Base-by-base conservation (phyloP, 1,140 invertebrate genomes). In the Elysia chlorotica region DNA sequence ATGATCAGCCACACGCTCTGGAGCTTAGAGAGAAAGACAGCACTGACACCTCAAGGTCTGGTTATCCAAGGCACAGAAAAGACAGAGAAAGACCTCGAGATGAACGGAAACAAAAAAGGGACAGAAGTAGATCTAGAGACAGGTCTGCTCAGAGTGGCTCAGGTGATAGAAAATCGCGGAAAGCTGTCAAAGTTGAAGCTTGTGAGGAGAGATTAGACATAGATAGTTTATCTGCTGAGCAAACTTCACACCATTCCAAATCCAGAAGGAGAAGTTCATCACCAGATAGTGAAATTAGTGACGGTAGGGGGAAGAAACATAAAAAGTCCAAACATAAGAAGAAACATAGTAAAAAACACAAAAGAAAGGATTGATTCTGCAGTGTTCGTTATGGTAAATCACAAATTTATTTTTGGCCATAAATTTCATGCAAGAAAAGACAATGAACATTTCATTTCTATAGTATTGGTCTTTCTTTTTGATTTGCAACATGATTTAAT, bases 281-380 rank as follows among this genome's bases (percentile, higher is more conserved):
- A 6, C 3, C 33, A 67, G 6, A 30, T 28, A 30, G n/a, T 14
- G 14, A 10, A 14, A 19, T 53, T n/a, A 36, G 33, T 10, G 2
- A 37, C 17, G 2, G 17, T 1, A 2, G 36, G 33, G 4, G 54
- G 57, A 6, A 69, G 62, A 74, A 72, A 48, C 71, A 75, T 31
- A 76, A 72, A 36, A 71, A 76, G 25, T 72, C 63, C 25, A 73
- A 76, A 38, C 67, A 75, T 5, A 76, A 80, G 23, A 76, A 77
- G 31, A 73, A 77, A 30, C 74, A 77, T 35, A 65, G 73, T 56
- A 78, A 78, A 53, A 71, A 77, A 25, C 74, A 75, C 30, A 75
- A 75, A 67, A 66, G 53, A 10, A 71, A 36, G n/a, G n/a, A n/a
- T n/a, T n/a, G n/a, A n/a, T n/a, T n/a, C n/a, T n/a, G n/a, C n/a